phyloP scores from a whole-genome alignment of 2,113 vertebrate species.

The Shinisaurus crocodilurus region DNA sequence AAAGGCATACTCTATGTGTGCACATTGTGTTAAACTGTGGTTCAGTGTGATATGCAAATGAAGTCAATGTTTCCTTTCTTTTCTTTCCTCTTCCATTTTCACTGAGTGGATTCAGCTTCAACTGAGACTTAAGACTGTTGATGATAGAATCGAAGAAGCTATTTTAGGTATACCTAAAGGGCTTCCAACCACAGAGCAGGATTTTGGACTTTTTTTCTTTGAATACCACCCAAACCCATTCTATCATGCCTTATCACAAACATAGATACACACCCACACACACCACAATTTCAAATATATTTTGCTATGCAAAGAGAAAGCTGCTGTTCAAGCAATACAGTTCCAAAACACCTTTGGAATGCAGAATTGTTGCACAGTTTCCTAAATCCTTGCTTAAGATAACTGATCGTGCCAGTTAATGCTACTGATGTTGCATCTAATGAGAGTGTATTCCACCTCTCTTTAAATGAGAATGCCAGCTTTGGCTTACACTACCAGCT shows the following conservation, averaged over 20 bases:
- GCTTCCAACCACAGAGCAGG: too few relatives aligned
- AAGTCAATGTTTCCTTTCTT: background rate
- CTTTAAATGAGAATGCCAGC: background rate
- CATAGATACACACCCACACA: too few relatives aligned
- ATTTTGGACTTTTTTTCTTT: background rate
- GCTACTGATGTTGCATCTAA: background rate
- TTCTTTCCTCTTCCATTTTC: background rate
- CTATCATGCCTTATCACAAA: background rate
- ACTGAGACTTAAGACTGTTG: too few relatives aligned
- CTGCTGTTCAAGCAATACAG: background rate
- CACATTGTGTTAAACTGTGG: too few relatives aligned
- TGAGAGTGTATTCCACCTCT: background rate
- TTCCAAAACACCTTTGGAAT: background rate
- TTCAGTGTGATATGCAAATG: background rate
- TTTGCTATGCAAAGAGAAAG: background rate
- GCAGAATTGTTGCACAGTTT: background rate
- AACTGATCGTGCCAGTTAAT: too few relatives aligned
- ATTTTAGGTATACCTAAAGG: background rate
- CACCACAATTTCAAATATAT: background rate
- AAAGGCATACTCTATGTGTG: background rate
- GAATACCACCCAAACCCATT: background rate
- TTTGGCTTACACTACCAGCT: background rate
- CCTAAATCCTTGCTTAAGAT: too few relatives aligned
- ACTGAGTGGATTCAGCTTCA: background rate
- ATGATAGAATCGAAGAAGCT: background rate